Evolutionary conservation across 2,797 vertebrate genomes (phyloP).

Genomic region (Otolemur crassicaudatus): DNA sequence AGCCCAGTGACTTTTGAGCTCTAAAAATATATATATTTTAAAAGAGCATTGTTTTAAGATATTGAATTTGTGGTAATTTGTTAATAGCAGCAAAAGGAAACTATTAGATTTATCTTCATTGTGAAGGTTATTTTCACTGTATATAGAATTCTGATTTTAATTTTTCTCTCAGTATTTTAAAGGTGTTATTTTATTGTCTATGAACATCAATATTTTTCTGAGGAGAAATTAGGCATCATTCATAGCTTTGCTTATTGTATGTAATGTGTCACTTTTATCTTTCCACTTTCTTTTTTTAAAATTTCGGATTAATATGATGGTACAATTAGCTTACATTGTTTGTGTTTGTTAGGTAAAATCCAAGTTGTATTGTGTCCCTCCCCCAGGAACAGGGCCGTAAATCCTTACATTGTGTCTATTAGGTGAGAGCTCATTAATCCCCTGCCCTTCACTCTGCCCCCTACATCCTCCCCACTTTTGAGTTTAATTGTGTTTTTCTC

Average conservation of each 20-base stretch:
- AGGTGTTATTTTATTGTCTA: neutral
- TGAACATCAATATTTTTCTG: neutral
- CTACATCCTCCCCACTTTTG: too few relatives aligned
- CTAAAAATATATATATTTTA: neutral
- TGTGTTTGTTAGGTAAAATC: too few relatives aligned
- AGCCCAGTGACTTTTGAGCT: neutral
- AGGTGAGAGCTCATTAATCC: too few relatives aligned
- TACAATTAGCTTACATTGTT: too few relatives aligned
- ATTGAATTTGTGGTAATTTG: neutral
- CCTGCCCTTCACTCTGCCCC: too few relatives aligned
- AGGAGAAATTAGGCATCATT: neutral
- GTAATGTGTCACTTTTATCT: neutral
- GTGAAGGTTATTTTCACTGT: neutral
- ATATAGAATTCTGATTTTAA: neutral
- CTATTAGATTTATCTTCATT: neutral
- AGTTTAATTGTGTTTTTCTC: too few relatives aligned
- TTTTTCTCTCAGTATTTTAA: neutral
- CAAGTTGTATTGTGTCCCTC: too few relatives aligned
- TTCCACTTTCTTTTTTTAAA: neutral
- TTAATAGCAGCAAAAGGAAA: neutral
- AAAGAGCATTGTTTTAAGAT: neutral
- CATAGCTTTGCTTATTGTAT: neutral
- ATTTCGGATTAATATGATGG: too few relatives aligned
- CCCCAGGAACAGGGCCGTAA: too few relatives aligned
- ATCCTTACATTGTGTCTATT: too few relatives aligned